phyloP scores from a whole-genome alignment of 2,797 vertebrate genomes.

The Acipenser oxyrinchus region DNA sequence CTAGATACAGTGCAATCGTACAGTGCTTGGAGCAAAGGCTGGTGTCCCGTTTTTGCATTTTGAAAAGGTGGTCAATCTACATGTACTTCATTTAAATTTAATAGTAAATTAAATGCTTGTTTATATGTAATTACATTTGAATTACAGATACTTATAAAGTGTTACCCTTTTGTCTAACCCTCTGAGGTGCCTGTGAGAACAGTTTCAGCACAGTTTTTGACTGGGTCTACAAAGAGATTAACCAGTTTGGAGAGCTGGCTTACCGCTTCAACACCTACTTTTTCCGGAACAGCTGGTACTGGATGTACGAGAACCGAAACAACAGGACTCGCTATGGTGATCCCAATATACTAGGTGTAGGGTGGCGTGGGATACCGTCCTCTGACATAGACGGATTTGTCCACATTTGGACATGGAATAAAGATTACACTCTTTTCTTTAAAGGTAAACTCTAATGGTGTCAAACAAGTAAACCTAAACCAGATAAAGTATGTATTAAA shows the following conservation, averaged over 20 bases:
- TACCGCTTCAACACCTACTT: conserved; percentile 25
- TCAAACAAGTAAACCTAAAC: no score
- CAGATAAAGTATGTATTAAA: no score
- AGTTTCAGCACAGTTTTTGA: conserved; percentile 23
- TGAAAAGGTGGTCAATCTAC: no score
- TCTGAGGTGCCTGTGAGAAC: conserved; percentile 19
- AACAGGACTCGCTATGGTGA: conserved; percentile 22
- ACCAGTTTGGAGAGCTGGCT: background rate
- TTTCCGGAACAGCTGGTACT: conserved; percentile 26
- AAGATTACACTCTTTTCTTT: conserved; percentile 23
- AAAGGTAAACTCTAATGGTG: conserved; percentile 19
- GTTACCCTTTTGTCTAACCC: background rate
- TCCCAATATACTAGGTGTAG: conserved; percentile 11
- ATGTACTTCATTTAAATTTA: no score
- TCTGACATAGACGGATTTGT: conserved; percentile 21
- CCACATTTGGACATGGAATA: conserved; percentile 19
- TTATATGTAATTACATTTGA: no score
- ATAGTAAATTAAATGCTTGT: no score
- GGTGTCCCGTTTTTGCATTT: no score
- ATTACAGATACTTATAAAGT: background rate
- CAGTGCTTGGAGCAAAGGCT: no score
- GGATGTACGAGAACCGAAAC: conserved; percentile 27
- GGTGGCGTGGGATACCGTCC: conserved; percentile 22
- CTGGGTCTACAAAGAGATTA: conserved; percentile 19
- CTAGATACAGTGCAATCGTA: no score